A percentile compares a stretch with the other conserved stretches of the same genome.
These are phyloP conservation scores for Molossus molossus DNA, from an alignment of 2,797 vertebrate species.

Conservation along the genomic window DNA sequence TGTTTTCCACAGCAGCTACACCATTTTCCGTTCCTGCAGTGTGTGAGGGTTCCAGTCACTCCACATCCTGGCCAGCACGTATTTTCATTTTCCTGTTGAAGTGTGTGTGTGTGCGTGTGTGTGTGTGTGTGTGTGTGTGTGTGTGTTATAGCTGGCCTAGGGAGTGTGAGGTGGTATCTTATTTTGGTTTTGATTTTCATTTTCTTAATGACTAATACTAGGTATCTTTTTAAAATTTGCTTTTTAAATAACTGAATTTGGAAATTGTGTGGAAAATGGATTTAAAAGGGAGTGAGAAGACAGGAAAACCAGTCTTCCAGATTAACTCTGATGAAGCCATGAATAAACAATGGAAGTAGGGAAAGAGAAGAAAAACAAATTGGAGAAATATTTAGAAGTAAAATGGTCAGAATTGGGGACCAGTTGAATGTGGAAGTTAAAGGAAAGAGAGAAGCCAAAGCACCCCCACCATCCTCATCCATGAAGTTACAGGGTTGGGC, in stretches of 20 bases:
- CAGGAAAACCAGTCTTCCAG: slow-evolving; percentile 2
- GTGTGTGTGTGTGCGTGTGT: background rate
- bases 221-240: background rate
- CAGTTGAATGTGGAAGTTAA: background rate
- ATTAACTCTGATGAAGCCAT: background rate
- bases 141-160: background rate
- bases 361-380: background rate
- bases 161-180: background rate
- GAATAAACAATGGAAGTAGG: background rate
- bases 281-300: background rate
- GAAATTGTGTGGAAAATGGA: background rate
- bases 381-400: background rate
- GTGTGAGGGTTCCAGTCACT: background rate
- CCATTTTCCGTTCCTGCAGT: background rate
- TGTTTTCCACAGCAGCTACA: background rate
- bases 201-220: background rate
- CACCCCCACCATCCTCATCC: background rate
- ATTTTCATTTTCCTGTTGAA: background rate
- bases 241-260: slow-evolving; percentile 58
- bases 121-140: background rate
- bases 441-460: background rate
- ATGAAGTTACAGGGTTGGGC: background rate
- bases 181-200: background rate
- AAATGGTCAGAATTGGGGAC: background rate
- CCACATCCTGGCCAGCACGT: background rate